Conservation (phyloP, 2,888 invertebrate species). For the Corbicula japonica region DNA sequence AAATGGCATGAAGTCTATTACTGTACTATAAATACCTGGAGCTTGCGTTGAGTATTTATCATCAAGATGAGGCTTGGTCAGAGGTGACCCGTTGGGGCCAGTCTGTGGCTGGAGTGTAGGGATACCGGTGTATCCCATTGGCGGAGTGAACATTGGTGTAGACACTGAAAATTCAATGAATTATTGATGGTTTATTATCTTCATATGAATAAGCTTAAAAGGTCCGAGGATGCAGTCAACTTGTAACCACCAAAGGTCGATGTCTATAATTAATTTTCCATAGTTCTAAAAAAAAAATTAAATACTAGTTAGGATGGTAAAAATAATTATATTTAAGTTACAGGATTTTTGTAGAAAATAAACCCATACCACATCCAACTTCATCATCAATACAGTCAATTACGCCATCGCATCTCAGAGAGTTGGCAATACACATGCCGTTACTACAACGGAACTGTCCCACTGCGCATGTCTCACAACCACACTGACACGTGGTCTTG, state of each 20-base stretch:
- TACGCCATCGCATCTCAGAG: constrained; percentile 83
- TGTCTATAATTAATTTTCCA: neutral
- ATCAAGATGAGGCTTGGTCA: constrained; percentile 24
- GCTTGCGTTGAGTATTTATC: constrained; percentile 18
- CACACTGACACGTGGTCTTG: constrained; percentile 73
- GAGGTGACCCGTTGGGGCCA: constrained; percentile 15
- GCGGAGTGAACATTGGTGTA: constrained; percentile 59
- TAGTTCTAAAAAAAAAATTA: no score
- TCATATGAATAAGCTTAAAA: neutral
- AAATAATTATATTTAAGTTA: neutral
- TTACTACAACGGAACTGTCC: constrained; percentile 82
- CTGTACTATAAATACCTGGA: no score
- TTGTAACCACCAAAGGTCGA: neutral
- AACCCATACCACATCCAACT: constrained; percentile 74
- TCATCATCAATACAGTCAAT: constrained; percentile 85
- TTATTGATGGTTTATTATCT: neutral
- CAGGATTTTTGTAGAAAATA: neutral
- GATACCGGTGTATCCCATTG: constrained; percentile 22
- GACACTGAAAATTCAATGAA: no score
- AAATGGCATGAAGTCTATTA: no score
- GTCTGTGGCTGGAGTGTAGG: constrained; percentile 35
- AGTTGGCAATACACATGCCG: constrained; percentile 83
- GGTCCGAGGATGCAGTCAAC: neutral
- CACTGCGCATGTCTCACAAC: constrained; percentile 72
- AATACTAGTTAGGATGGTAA: no score